Evolutionary conservation across 2,113 vertebrate species (phyloP).

Genomic region (Cygnus buccinator): DNA sequence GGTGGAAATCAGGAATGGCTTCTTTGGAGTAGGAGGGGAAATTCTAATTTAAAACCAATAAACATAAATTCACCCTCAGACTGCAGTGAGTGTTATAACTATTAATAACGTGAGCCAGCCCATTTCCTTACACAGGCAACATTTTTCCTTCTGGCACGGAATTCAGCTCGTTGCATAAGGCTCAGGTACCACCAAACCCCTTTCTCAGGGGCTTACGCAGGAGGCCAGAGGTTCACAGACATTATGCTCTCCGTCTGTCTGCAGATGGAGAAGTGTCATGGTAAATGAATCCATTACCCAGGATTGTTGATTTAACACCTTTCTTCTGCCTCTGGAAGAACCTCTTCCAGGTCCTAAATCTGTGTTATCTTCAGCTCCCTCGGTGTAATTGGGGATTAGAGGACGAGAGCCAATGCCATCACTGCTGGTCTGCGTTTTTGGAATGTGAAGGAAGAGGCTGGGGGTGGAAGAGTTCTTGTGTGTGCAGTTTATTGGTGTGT

Average conservation of each 20-base stretch:
- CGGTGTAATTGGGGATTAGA: background rate
- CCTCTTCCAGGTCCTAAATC: conserved; percentile 32
- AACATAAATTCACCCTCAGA: background rate
- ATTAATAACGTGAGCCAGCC: background rate
- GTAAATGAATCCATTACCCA: conserved; percentile 27
- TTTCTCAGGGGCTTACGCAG: background rate
- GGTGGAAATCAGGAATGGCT: background rate
- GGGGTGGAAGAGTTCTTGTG: background rate
- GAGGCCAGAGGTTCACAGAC: background rate
- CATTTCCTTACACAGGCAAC: background rate
- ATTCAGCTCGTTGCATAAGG: background rate
- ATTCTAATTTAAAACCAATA: conserved; percentile 36
- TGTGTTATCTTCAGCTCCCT: conserved; percentile 39
- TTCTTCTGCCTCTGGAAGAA: conserved; percentile 29
- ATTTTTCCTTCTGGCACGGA: background rate
- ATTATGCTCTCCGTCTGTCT: background rate
- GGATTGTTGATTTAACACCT: conserved; percentile 41
- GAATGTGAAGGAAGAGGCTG: conserved; percentile 24
- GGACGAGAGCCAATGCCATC: background rate
- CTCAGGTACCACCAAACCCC: background rate
- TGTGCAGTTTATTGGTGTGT: conserved; percentile 10
- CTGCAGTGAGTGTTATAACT: background rate
- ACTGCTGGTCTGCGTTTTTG: conserved; percentile 11
- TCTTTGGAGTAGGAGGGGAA: background rate
- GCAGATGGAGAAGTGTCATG: background rate